These are phyloP conservation scores for Eupleurogrammus muticus DNA, from an alignment of 2,797 vertebrate genomes.

Conservation along the genomic window DNA sequence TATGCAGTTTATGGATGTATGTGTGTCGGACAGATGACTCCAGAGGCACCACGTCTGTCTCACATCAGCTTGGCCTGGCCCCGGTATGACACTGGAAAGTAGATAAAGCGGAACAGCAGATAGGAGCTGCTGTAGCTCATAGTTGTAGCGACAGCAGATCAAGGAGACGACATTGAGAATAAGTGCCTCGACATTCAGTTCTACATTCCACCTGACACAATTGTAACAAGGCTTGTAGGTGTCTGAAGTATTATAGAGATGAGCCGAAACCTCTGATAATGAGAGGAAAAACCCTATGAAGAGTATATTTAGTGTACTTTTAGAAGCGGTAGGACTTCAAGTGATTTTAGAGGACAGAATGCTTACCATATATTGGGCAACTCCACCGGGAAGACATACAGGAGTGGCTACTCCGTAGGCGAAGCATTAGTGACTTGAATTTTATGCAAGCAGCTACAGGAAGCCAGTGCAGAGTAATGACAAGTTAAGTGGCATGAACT, in stretches of 20 bases:
- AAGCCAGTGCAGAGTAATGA: not conserved
- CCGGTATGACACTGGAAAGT: not conserved
- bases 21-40: not conserved
- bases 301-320: no score
- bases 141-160: not conserved
- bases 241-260: no score
- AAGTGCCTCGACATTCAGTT: no score
- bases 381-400: not conserved
- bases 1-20: not conserved
- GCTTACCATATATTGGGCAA: not conserved
- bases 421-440: not conserved
- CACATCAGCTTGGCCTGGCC: not conserved
- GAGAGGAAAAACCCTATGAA: no score
- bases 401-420: not conserved
- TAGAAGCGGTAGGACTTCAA: not conserved
- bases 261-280: no score
- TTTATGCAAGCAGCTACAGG: not conserved
- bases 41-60: not conserved
- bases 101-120: not conserved
- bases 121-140: not conserved
- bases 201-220: no score
- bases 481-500: not conserved
- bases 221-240: no score
- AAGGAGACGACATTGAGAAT: no score
- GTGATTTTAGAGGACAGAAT: not conserved